A percentile compares a stretch with the other conserved stretches of the same genome.
phyloP scores from a whole-genome alignment of 2,888 invertebrate genomes.

The Trachelus tabidus region DNA sequence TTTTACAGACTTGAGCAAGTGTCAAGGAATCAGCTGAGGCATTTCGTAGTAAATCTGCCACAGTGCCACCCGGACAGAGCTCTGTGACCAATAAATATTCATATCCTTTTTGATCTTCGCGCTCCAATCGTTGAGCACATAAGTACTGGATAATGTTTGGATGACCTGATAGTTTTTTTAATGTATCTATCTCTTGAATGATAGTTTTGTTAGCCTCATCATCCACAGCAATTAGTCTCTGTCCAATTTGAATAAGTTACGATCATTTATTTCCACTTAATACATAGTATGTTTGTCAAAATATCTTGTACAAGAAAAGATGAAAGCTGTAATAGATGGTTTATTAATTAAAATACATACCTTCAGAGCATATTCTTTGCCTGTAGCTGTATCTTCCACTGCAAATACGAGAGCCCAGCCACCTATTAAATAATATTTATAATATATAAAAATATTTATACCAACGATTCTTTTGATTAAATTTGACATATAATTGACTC shows the following conservation, averaged over 20 bases:
- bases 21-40: constrained; percentile 69
- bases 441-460: constrained; percentile 11
- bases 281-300: background rate
- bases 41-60: constrained; percentile 56
- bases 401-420: constrained; percentile 97
- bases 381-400: constrained; percentile 87
- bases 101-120: constrained; percentile 52
- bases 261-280: background rate
- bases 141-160: constrained; percentile 92
- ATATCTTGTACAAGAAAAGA: constrained; percentile 13
- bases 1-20: constrained; percentile 78
- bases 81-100: constrained; percentile 95
- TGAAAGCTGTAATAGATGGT: background rate
- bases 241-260: constrained; percentile 23
- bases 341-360: constrained; percentile 61
- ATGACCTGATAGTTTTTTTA: constrained; percentile 92
- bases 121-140: constrained; percentile 72
- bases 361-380: constrained; percentile 94
- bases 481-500: background rate
- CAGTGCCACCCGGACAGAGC: constrained; percentile 81
- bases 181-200: constrained; percentile 83
- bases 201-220: constrained; percentile 84
- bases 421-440: constrained; percentile 71
- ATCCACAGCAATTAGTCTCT: constrained; percentile 84
- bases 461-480: background rate